These are phyloP conservation scores for Rhinichthys klamathensis DNA, from an alignment of 2,113 vertebrate species.

Conservation along the genomic window DNA sequence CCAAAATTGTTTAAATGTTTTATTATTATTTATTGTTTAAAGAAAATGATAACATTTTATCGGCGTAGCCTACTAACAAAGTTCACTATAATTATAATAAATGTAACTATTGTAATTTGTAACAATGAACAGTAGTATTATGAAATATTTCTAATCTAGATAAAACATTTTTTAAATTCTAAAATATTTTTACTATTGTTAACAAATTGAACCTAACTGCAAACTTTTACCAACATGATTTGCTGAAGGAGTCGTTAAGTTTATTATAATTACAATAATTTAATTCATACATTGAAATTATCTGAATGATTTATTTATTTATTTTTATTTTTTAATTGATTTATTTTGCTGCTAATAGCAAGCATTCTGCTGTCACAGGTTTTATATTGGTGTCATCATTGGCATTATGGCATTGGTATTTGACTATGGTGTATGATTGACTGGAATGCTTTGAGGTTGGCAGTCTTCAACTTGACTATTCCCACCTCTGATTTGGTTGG, in stretches of 20 bases:
- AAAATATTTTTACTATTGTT: background rate
- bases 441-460: background rate
- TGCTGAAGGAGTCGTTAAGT: no score
- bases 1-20: background rate
- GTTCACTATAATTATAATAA: background rate
- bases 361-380: background rate
- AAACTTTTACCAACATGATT: no score
- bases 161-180: background rate
- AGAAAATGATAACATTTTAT: background rate
- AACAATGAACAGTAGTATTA: background rate
- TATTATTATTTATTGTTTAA: background rate
- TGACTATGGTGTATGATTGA: background rate
- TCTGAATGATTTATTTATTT: background rate
- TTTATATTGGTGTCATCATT: background rate
- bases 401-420: background rate
- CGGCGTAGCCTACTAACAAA: background rate
- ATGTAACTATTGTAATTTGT: background rate
- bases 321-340: background rate
- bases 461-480: background rate
- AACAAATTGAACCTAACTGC: background rate
- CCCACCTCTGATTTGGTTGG: background rate
- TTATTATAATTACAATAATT: background rate
- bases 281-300: background rate
- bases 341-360: background rate
- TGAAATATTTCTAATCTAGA: background rate